Base-by-base conservation (phyloP, 2,888 invertebrate genomes). In the Catocala sponsa region DNA sequence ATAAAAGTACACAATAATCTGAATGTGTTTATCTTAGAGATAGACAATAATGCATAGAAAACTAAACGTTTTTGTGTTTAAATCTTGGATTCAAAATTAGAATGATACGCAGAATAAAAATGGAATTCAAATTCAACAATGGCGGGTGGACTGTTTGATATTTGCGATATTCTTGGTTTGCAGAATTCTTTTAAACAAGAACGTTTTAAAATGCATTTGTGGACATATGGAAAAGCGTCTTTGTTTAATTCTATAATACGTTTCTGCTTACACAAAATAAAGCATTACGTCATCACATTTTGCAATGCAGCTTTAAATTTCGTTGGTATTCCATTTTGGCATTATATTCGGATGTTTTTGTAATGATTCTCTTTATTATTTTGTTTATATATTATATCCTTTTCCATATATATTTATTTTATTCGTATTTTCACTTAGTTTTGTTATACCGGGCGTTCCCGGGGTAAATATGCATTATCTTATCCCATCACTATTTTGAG, bases 161-260 rank as follows among this genome's bases (percentile, higher is more conserved):
- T 72, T 60, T 66, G 69, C 47, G 54, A 61, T 57, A 63, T 63
- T 51, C 59, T 59, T 49, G 56, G 10, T 11, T 66, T 65, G 59
- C 9, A 49, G 54, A 57, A 59, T 63, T 58, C 42, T 57, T 52
- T 55, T 54, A 57, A 50, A 38, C 42, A 48, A 63, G 62, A 60
- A 69, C 53, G 62, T 65, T 50, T 66, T 69, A 54, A 50, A 55
- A 35, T 15, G 33, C 44, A 72, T 42, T 46, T 58, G 50, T 55
- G 25, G 57, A 65, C 59, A 38, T 51, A 57, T 59, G 49, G 49
- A 62, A 62, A 50, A 55, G 15, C 15, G 41, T 50, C 32, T 47
- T 47, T 52, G 55, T 59, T 49, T 49, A 43, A 67, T 64, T 35
- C 5, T 35, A 35, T 35, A 35, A 35, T 35, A 35, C 6, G 35